These are phyloP conservation scores for Plemyria rubiginata DNA, from an alignment of 2,888 invertebrate species.

Conservation along the genomic window DNA sequence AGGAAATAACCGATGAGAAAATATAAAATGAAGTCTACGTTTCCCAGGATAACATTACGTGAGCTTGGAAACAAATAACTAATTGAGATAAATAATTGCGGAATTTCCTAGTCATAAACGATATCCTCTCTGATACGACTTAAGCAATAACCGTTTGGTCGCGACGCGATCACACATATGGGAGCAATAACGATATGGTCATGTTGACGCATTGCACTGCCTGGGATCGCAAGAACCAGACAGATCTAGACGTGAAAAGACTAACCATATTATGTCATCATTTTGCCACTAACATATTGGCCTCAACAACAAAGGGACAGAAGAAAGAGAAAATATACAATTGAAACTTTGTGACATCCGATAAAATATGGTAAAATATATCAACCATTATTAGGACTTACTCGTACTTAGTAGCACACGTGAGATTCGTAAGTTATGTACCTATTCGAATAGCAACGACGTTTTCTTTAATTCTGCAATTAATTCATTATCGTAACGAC, in stretches of 20 bases:
- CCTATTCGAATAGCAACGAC: background rate
- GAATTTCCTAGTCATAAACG: background rate
- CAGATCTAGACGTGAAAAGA: background rate
- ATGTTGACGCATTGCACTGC: conserved; percentile 3
- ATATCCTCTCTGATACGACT: background rate
- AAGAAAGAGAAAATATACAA: background rate
- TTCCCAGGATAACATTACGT: too few species aligned
- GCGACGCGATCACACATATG: background rate
- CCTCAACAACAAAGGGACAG: background rate
- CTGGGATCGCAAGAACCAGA: background rate
- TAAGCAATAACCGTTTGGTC: background rate
- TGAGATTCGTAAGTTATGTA: background rate
- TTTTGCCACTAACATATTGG: background rate
- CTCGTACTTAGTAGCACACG: too few species aligned
- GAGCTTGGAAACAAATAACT: background rate
- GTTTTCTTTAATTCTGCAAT: background rate
- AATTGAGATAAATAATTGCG: background rate
- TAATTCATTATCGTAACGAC: background rate
- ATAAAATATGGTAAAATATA: background rate
- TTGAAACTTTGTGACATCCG: background rate
- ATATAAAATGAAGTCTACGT: too few species aligned
- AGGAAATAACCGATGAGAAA: too few species aligned
- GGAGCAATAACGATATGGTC: background rate
- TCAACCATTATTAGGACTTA: background rate
- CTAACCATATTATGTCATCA: background rate